Conservation (phyloP, 2,888 invertebrate species). For the Pomacea canaliculata region DNA sequence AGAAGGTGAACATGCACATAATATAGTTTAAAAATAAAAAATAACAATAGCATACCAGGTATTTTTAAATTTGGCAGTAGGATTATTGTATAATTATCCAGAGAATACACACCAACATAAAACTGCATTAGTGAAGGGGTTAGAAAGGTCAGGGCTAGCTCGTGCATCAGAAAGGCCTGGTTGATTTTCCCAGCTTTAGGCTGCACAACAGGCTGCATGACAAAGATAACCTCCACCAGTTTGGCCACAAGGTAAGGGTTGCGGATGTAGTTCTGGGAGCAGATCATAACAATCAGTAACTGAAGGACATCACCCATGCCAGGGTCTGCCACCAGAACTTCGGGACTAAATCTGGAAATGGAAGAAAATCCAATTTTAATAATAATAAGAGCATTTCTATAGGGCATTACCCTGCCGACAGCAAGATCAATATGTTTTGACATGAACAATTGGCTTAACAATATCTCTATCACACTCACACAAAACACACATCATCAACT, state of each 20-base stretch:
- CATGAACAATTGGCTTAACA: too few relatives aligned
- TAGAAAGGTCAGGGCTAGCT: conserved; percentile 83
- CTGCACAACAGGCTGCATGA: conserved; percentile 73
- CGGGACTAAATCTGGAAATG: conserved; percentile 43
- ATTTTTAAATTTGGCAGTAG: neutral
- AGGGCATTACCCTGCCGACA: too few relatives aligned
- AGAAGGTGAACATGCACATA: too few relatives aligned
- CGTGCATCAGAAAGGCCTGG: conserved; percentile 87
- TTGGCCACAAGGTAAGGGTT: conserved; percentile 98
- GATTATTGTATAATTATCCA: neutral
- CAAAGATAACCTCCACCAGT: conserved; percentile 85
- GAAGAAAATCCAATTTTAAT: neutral
- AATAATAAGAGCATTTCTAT: too few relatives aligned
- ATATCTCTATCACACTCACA: too few relatives aligned
- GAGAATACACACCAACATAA: conserved; percentile 79
- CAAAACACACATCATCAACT: too few relatives aligned
- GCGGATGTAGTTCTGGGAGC: conserved; percentile 91
- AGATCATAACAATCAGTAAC: conserved; percentile 90
- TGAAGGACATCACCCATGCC: conserved; percentile 76
- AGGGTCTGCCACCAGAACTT: conserved; percentile 31
- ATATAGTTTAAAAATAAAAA: too few relatives aligned
- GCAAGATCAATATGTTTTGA: too few relatives aligned
- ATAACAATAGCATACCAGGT: too few relatives aligned
- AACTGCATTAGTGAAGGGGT: conserved; percentile 96
- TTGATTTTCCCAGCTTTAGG: conserved; percentile 73